phyloP scores from a whole-genome alignment of 1,140 invertebrate genomes.

The Meloidogyne chitwoodi region DNA sequence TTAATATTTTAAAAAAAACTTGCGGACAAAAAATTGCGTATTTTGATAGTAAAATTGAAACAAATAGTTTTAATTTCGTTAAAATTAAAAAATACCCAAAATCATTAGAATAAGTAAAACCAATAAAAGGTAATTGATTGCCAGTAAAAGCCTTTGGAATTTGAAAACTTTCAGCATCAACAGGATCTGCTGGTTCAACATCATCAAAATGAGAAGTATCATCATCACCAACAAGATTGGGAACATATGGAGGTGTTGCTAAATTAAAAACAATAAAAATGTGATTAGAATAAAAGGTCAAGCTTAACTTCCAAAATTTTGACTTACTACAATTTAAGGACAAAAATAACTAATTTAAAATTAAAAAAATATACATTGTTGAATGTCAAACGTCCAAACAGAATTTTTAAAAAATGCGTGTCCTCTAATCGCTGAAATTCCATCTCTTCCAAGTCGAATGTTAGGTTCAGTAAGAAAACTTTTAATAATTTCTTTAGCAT shows the following conservation, averaged over 20 bases:
- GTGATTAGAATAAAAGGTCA: too few relatives aligned
- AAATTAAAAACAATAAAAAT: too few relatives aligned
- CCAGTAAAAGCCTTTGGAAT: conserved; percentile 93
- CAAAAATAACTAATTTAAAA: too few relatives aligned
- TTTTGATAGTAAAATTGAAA: too few relatives aligned
- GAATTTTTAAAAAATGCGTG: conserved; percentile 94
- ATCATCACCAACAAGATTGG: conserved; percentile 87
- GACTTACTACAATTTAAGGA: too few relatives aligned
- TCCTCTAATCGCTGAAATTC: conserved; percentile 86
- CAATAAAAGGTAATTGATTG: conserved; percentile 96
- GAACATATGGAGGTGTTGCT: conserved; percentile 88
- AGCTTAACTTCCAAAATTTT: too few relatives aligned
- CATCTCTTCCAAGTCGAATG: conserved; percentile 79
- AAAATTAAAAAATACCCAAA: conserved; percentile 32
- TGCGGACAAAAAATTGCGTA: too few relatives aligned
- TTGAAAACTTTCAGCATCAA: conserved; percentile 83
- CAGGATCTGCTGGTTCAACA: conserved; percentile 79
- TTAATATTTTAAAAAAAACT: too few relatives aligned
- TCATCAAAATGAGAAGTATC: conserved; percentile 98
- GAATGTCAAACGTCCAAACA: conserved; percentile 91
- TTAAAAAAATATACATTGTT: conserved; percentile 69
- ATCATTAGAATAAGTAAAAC: conserved; percentile 83
- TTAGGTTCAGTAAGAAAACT: conserved; percentile 83
- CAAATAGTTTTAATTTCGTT: too few relatives aligned
- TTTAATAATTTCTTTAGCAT: conserved; percentile 86